These are phyloP conservation scores for Marasmarcha lunaedactyla DNA, from an alignment of 2,888 invertebrate species.

Conservation along the genomic window DNA sequence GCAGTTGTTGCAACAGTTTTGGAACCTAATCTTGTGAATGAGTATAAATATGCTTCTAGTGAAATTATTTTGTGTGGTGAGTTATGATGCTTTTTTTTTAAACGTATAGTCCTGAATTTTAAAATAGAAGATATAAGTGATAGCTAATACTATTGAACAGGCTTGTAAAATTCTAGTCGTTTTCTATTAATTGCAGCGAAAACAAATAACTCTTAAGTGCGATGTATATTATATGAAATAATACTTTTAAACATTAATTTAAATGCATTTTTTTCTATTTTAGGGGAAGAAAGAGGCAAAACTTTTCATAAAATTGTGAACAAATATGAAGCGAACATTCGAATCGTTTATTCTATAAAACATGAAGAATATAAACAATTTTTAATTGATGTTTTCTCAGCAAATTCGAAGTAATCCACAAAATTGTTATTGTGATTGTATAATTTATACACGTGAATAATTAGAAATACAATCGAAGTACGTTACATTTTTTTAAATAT, in stretches of 20 bases:
- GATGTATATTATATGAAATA: neutral
- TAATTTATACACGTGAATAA: too few species aligned
- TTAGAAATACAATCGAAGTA: too few species aligned
- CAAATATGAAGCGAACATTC: conserved; percentile 22
- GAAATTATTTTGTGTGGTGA: conserved; percentile 42
- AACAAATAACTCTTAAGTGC: too few species aligned
- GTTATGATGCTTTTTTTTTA: too few species aligned
- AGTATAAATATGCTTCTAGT: conserved; percentile 41
- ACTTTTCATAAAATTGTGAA: conserved; percentile 25
- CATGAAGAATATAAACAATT: conserved; percentile 24
- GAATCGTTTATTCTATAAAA: conserved; percentile 21
- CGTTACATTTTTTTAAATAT: too few species aligned
- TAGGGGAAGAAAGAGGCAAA: conserved; percentile 28
- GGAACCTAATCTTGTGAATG: conserved; percentile 32
- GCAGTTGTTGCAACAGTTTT: conserved; percentile 33
- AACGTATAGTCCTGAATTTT: neutral
- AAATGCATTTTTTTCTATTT: too few species aligned
- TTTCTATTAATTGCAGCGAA: too few species aligned
- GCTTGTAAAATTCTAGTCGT: too few species aligned
- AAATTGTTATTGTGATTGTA: too few species aligned
- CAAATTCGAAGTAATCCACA: too few species aligned
- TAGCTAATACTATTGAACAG: neutral
- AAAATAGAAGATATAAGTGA: neutral
- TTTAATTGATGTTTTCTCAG: conserved; percentile 30
- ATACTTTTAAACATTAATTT: neutral